Percentiles rank a stretch among this genome's conserved stretches.
phyloP scores from a whole-genome alignment of 2,888 invertebrate species.

The Branchellion lobata region DNA sequence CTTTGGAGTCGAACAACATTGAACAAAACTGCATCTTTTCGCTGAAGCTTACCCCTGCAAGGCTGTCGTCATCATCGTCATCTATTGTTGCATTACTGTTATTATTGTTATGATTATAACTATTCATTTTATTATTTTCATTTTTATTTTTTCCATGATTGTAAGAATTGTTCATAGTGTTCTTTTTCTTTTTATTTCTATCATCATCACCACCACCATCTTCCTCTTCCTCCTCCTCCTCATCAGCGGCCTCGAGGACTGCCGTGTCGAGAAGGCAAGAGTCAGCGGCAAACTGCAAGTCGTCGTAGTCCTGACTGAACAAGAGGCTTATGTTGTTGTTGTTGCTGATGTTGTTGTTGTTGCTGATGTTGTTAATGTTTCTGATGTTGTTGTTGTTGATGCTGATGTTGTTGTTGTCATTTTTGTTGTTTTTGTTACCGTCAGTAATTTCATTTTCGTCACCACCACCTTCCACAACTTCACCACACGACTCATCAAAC shows the following conservation, averaged over 20 bases:
- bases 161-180: not conserved
- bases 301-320: slow-evolving; percentile 60
- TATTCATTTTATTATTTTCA: not conserved
- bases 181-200: not conserved
- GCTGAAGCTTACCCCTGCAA: not conserved
- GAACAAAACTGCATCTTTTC: slow-evolving; percentile 39
- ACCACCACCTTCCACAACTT: no score
- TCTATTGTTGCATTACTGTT: not conserved
- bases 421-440: not conserved
- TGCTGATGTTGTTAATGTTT: not conserved
- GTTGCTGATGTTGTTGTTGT: not conserved
- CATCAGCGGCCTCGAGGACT: not conserved
- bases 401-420: not conserved
- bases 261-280: not conserved
- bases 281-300: slow-evolving; percentile 33
- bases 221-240: not conserved
- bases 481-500: not conserved
- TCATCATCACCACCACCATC: not conserved
- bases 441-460: no score
- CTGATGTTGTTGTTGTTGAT: not conserved
- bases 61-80: slow-evolving; percentile 1
- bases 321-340: not conserved
- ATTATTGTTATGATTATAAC: not conserved
- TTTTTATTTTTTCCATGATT: not conserved
- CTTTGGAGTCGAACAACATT: slow-evolving; percentile 6